These are phyloP conservation scores for Megalops cyprinoides DNA, from an alignment of 2,797 vertebrate species.

Conservation along the genomic window DNA sequence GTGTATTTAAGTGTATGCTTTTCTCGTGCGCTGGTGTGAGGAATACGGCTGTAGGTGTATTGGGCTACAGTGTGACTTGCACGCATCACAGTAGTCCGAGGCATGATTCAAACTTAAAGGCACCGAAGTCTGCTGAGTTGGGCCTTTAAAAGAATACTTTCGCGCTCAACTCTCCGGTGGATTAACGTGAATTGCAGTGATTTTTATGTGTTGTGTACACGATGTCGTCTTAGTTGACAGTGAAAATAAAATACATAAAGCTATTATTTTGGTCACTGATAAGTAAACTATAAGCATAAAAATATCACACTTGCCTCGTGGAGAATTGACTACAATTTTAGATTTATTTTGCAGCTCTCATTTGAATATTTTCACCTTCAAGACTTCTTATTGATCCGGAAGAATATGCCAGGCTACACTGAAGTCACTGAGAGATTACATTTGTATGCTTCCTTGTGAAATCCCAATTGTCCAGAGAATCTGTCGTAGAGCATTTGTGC, in stretches of 20 bases:
- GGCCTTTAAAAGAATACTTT: neutral
- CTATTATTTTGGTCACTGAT: too few species aligned
- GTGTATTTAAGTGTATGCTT: too few species aligned
- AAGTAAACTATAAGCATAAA: too few species aligned
- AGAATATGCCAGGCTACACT: neutral
- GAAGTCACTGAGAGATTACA: conserved; percentile 75
- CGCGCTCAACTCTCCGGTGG: neutral
- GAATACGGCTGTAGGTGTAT: too few species aligned
- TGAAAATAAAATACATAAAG: neutral
- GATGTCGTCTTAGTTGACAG: neutral
- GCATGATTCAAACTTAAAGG: neutral
- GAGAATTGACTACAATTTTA: neutral
- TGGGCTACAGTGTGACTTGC: too few species aligned
- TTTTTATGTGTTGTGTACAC: neutral
- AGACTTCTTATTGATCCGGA: neutral
- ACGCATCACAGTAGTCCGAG: too few species aligned
- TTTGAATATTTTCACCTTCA: neutral
- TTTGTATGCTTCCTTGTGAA: conserved; percentile 64
- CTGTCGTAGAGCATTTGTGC: neutral
- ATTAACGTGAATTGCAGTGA: neutral
- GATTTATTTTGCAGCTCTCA: neutral
- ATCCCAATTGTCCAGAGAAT: neutral
- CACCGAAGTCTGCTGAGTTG: neutral
- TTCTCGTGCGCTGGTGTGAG: too few species aligned
- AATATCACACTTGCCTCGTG: neutral